These are phyloP conservation scores for Marasmarcha lunaedactyla DNA, from an alignment of 2,888 invertebrate species.

Conservation along the genomic window DNA sequence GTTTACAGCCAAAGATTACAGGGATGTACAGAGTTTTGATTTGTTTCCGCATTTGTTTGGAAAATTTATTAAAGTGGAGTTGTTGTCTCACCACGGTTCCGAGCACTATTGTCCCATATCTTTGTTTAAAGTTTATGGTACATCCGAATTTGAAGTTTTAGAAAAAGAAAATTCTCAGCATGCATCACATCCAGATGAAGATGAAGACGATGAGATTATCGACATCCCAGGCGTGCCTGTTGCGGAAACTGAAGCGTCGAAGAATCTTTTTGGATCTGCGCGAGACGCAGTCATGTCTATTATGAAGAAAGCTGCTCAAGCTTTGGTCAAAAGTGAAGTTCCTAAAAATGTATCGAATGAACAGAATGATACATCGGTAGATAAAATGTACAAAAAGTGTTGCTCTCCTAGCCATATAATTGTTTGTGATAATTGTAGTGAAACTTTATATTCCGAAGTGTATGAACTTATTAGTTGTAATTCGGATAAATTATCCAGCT, in stretches of 20 bases:
- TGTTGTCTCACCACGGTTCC: constrained; percentile 93
- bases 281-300: constrained; percentile 92
- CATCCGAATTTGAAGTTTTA: constrained; percentile 90
- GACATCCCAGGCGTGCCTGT: constrained; percentile 64
- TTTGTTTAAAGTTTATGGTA: constrained; percentile 93
- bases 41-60: constrained; percentile 85
- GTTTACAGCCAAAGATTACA: constrained; percentile 88
- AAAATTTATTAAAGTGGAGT: constrained; percentile 90
- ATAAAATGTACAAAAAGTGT: constrained; percentile 66
- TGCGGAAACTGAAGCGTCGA: constrained; percentile 64
- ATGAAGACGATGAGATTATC: constrained; percentile 76
- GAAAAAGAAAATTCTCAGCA: constrained; percentile 83
- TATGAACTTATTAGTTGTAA: constrained; percentile 82
- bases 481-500: constrained; percentile 67
- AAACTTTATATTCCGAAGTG: constrained; percentile 76
- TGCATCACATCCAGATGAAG: constrained; percentile 73
- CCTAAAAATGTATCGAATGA: constrained; percentile 70
- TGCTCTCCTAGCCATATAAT: constrained; percentile 80
- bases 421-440: constrained; percentile 81
- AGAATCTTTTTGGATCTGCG: constrained; percentile 87
- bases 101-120: constrained; percentile 99
- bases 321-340: constrained; percentile 79
- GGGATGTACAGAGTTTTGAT: constrained; percentile 88
- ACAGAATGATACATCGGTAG: constrained; percentile 52
- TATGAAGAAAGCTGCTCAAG: constrained; percentile 91